Evolutionary conservation across 1,140 invertebrate species (phyloP).

Genomic region (Ceratina australensis): DNA sequence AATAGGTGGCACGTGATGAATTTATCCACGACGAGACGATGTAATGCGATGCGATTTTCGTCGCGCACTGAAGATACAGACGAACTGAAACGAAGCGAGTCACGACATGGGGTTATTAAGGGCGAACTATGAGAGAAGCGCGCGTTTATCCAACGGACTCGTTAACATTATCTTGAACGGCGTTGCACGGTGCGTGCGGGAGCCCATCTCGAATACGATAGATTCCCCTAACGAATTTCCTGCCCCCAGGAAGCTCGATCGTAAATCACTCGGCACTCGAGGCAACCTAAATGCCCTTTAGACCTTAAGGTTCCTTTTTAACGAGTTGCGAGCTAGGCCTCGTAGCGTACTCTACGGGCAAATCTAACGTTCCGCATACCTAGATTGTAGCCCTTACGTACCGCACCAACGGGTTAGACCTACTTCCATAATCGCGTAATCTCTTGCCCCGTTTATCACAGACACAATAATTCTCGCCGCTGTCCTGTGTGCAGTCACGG

Average conservation of each 20-base stretch:
- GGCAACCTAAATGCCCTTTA: constrained; percentile 56
- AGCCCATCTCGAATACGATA: constrained; percentile 66
- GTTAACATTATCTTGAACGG: constrained; percentile 66
- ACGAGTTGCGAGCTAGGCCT: constrained; percentile 39
- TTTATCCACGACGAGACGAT: constrained; percentile 52
- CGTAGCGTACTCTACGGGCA: constrained; percentile 22
- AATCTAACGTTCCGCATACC: no score
- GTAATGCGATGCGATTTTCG: background rate
- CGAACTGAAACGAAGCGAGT: constrained; percentile 42
- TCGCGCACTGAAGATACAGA: constrained; percentile 13
- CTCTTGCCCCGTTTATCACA: constrained; percentile 45
- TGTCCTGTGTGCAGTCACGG: constrained; percentile 12
- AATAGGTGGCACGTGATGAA: no score
- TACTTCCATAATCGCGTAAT: constrained; percentile 54
- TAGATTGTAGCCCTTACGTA: background rate
- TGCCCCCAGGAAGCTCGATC: constrained; percentile 63
- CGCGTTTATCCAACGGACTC: constrained; percentile 57
- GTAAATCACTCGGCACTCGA: constrained; percentile 64
- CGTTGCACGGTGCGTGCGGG: constrained; percentile 58
- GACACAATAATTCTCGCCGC: constrained; percentile 40
- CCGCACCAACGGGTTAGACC: constrained; percentile 19
- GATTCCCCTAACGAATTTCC: constrained; percentile 70
- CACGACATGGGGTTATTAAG: constrained; percentile 63
- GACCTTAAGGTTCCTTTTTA: constrained; percentile 59
- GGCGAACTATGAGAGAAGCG: constrained; percentile 44